Base-by-base conservation (phyloP, 2,888 invertebrate species). In the Drosophila cyrtoloma region DNA sequence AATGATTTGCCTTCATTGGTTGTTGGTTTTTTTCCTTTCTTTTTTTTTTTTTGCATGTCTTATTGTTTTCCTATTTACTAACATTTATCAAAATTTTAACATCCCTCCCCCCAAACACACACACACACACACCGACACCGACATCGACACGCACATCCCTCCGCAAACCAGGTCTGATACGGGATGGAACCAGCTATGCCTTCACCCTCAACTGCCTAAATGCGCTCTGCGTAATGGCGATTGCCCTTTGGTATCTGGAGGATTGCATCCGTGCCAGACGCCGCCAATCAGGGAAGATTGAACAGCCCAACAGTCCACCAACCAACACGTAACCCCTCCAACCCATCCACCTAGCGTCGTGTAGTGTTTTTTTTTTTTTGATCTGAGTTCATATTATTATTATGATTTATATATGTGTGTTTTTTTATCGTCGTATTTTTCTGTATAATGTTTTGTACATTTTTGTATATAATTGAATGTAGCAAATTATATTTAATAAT, bases 131-230 rank as follows among this genome's bases (percentile, higher is more conserved):
- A 14, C n/a, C 22, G 22, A 22, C 9, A 35, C 16, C 22, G 22
- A 7, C 28, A 26, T 26, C 28, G 28, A 37, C 19, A 12, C 28
- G 16, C 10, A 14, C n/a, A 57, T 19, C n/a, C 26, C 16, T 19
- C 47, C 33, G 22, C 32, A 32, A 32, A 52, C 35, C 91, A 96
- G 96, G 96, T 75, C 95, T 95, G 93, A 94, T 96, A 42, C 94
- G 95, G 86, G 96, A 96, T 86, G 93, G 93, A 5, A 94, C 95
- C 9, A 94, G 95, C 55, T 96, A 95, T 75, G 94, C 95, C 1
- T 93, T 95, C 19, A 95, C 95, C 3, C 92, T 96, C n/a, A 95
- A 96, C 88, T 94, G 95, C 71, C 92, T 96, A 5, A 96, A 96
- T 80, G 94, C 95, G 16, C 94, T 96, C 77, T 96, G 96, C 5